A percentile compares a stretch with the other conserved stretches of the same genome.
phyloP scores from a whole-genome alignment of 2,113 vertebrate species.

The Cyphomyrus discorhynchus region DNA sequence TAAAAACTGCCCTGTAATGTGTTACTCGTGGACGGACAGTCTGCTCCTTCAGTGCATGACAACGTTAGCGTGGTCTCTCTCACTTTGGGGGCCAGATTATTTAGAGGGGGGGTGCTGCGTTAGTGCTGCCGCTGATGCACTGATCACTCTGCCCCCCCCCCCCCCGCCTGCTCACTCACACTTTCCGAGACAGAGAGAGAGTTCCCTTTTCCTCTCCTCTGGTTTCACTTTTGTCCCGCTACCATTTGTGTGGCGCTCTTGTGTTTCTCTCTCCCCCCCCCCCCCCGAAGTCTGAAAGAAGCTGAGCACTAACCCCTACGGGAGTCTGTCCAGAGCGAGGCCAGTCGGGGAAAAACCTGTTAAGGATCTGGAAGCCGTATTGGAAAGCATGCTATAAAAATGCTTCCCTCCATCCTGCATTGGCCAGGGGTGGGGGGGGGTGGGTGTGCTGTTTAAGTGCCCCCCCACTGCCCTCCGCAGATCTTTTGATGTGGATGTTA shows the following conservation, averaged over 20 bases:
- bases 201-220: neutral
- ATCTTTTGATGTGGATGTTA: conserved; percentile 25
- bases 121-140: neutral
- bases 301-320: neutral
- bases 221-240: neutral
- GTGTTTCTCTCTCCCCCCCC: neutral
- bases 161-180: neutral
- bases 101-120: conserved; percentile 1
- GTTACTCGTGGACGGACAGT: neutral
- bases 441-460: conserved; percentile 17
- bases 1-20: neutral
- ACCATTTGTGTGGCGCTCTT: neutral
- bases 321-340: neutral
- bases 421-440: neutral
- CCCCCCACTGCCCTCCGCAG: neutral
- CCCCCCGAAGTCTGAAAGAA: neutral
- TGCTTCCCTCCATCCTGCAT: neutral
- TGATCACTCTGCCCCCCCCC: neutral
- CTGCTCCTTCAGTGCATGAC: neutral
- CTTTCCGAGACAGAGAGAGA: neutral
- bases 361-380: conserved; percentile 3
- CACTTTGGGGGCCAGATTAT: neutral
- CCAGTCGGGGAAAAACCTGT: neutral
- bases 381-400: neutral
- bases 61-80: neutral